Evolutionary conservation across 64 coral and sea anemone genomes (phyloP).

Genomic region (Dendrophyllia cribrosa): DNA sequence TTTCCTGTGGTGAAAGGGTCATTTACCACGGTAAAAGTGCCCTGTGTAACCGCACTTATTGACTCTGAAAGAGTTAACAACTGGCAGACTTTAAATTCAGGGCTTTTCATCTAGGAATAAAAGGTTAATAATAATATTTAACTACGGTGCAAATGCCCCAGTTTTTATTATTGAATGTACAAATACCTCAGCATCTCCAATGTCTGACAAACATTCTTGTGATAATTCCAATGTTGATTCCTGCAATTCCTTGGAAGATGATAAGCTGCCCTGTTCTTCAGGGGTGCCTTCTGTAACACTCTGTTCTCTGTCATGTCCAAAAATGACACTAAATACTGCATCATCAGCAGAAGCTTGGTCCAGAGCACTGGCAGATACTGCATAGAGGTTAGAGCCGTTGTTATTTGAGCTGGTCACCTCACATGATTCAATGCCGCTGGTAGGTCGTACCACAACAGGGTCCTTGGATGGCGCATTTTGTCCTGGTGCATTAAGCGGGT

Average conservation of each 20-base stretch:
- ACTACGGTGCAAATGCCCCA: too few species aligned
- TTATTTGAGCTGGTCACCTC: background rate
- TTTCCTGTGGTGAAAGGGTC: too few species aligned
- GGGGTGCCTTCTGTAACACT: background rate
- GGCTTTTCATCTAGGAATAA: too few species aligned
- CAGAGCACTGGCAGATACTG: background rate
- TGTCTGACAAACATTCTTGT: constrained; percentile 1
- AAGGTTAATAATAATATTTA: too few species aligned
- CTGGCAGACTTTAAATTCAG: too few species aligned
- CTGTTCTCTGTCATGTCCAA: constrained; percentile 15
- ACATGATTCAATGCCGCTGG: background rate
- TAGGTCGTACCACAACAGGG: background rate
- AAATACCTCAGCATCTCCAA: constrained; percentile 32
- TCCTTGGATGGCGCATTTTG: background rate
- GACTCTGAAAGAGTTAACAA: too few species aligned
- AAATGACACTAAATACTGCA: constrained; percentile 27
- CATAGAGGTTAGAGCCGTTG: background rate
- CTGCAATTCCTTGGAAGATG: constrained; percentile 7
- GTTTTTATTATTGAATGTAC: too few species aligned
- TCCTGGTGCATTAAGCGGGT: constrained; percentile 15
- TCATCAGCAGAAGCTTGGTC: constrained; percentile 4
- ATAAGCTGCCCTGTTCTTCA: background rate
- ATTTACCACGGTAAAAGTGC: too few species aligned
- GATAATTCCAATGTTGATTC: constrained; percentile 15
- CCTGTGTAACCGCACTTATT: too few species aligned